Conservation (phyloP, 2,888 invertebrate species). For the Anthophora plumipes region DNA sequence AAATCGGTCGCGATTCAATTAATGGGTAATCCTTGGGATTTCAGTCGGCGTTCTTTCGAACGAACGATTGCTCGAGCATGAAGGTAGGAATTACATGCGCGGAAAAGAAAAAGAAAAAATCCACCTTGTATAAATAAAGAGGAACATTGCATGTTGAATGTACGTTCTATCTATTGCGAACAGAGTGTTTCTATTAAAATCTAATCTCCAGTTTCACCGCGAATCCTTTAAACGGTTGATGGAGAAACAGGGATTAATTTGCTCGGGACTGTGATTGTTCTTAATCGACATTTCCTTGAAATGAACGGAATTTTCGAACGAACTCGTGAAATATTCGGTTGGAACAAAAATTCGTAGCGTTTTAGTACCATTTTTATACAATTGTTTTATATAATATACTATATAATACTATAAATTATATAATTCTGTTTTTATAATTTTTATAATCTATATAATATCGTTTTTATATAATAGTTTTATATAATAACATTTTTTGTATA, state of each 20-base stretch:
- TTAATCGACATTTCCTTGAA: neutral
- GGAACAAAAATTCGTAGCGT: too few species aligned
- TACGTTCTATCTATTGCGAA: neutral
- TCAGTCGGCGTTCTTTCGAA: constrained; percentile 22
- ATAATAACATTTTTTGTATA: too few species aligned
- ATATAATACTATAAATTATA: too few species aligned
- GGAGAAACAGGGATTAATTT: constrained; percentile 8
- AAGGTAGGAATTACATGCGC: neutral
- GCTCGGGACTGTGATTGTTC: neutral
- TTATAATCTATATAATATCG: too few species aligned
- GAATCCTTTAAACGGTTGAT: neutral
- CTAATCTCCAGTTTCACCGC: constrained; percentile 13
- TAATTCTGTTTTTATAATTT: too few species aligned
- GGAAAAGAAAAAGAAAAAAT: neutral
- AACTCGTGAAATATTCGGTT: neutral
- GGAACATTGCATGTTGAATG: constrained; percentile 15
- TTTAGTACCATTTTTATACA: too few species aligned
- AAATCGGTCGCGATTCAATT: constrained; percentile 39
- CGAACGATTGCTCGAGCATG: constrained; percentile 16
- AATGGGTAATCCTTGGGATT: constrained; percentile 47
- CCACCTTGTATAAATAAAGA: constrained; percentile 33
- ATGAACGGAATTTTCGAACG: neutral
- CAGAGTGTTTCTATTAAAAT: constrained; percentile 31
- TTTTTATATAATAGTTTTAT: too few species aligned
- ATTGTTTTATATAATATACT: too few species aligned